A percentile compares a stretch with the other conserved stretches of the same genome.
Conservation (phyloP, 2,113 vertebrate species). For the Vombatus ursinus region DNA sequence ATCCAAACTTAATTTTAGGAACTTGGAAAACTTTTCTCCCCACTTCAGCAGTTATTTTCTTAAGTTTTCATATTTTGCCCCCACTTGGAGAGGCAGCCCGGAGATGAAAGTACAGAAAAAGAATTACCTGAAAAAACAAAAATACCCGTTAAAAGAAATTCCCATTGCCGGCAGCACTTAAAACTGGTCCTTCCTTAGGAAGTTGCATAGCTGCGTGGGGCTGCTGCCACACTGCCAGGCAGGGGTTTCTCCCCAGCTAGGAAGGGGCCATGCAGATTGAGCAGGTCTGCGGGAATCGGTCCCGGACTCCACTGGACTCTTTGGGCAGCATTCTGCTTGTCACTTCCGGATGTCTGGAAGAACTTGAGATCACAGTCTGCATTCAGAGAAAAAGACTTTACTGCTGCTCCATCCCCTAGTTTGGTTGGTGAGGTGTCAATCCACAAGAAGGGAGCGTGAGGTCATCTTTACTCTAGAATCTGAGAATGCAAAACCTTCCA, state of each 20-base stretch:
- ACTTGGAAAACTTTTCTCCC: slow-evolving; percentile 55
- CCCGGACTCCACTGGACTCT: slow-evolving; percentile 80
- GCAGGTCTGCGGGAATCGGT: slow-evolving; percentile 73
- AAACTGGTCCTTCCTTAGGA: slow-evolving; percentile 78
- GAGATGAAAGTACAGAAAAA: slow-evolving; percentile 84
- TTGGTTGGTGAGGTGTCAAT: neutral
- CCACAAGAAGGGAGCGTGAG: neutral
- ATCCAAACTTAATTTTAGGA: slow-evolving; percentile 72
- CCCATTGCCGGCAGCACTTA: slow-evolving; percentile 83
- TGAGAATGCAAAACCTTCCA: slow-evolving; percentile 69
- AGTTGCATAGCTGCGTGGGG: slow-evolving; percentile 88
- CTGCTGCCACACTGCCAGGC: slow-evolving; percentile 70
- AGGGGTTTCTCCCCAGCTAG: slow-evolving; percentile 43
- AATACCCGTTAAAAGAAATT: slow-evolving; percentile 88
- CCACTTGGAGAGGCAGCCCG: slow-evolving; percentile 77
- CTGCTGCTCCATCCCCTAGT: neutral
- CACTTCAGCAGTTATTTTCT: slow-evolving; percentile 72
- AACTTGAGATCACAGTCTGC: slow-evolving; percentile 70
- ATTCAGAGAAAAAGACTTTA: neutral
- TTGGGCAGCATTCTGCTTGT: slow-evolving; percentile 81
- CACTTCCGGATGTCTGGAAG: slow-evolving; percentile 77
- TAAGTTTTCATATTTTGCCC: slow-evolving; percentile 69
- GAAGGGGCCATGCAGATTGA: slow-evolving; percentile 26
- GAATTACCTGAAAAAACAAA: slow-evolving; percentile 84
- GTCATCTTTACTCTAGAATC: neutral